Evolutionary conservation across 2,113 vertebrate genomes (phyloP).

Genomic region (Motacilla alba): DNA sequence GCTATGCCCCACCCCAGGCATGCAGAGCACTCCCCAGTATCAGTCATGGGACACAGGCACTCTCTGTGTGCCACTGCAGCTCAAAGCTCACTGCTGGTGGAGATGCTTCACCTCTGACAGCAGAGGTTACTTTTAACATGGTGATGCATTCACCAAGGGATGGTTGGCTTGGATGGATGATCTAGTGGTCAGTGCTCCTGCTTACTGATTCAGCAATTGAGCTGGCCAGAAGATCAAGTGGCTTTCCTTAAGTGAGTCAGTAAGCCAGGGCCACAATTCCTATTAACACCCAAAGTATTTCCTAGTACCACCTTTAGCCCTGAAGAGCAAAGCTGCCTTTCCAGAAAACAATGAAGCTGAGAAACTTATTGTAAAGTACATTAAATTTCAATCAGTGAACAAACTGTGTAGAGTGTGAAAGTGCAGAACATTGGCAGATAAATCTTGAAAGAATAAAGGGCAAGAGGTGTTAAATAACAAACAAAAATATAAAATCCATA

Average conservation of each 20-base stretch:
- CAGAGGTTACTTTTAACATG: background rate
- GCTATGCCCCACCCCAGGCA: accelerated
- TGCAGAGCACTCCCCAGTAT: accelerated
- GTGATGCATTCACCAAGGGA: background rate
- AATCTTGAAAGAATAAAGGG: background rate
- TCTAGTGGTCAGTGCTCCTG: background rate
- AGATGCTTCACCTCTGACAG: background rate
- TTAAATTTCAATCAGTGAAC: background rate
- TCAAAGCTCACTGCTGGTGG: background rate
- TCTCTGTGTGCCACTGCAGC: accelerated
- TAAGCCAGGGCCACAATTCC: background rate
- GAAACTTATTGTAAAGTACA: background rate
- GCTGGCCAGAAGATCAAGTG: background rate
- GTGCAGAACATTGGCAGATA: background rate
- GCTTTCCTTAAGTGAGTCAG: background rate
- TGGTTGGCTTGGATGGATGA: background rate
- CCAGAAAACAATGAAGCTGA: background rate
- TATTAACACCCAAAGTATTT: background rate
- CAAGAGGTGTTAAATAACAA: background rate
- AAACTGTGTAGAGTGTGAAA: accelerated
- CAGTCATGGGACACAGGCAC: accelerated
- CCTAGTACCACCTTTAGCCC: background rate
- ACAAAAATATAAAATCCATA: background rate
- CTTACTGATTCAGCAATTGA: background rate
- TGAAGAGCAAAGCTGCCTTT: background rate